Base-by-base conservation (phyloP, 1,140 invertebrate species). In the Aphelenchoides besseyi region DNA sequence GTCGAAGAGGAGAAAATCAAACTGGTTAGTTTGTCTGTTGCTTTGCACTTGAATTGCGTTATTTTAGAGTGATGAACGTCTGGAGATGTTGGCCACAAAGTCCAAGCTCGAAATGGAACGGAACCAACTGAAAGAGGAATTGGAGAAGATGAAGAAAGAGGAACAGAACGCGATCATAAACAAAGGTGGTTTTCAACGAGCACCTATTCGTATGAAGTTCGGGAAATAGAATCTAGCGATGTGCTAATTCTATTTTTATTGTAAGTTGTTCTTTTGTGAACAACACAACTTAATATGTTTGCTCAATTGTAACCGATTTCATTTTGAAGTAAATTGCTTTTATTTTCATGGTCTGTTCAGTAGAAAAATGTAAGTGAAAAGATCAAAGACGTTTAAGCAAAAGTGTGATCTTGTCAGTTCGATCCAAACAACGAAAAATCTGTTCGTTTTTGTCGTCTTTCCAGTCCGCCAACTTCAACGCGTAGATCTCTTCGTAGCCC, bases 381-480 rank as follows among this genome's bases (percentile, higher is more conserved):
- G 55, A 8, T 71, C 29, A 71, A n/a, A 71, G 68, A 1, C 3
- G 23, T 36, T 68, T 69, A 36, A 77, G 76, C 9, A 64, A 66
- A 16, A 77, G 35, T 2, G 62, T 68, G 9, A 70, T 36, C 32
- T 57, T 69, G n/a, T 74, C 69, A 29, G 76, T 77, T 18, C 61
- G 41, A 52, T 77, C 76, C 52, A 59, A 26, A 33, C 76, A 79
- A 8, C 52, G 30, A 54, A 77, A 80, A 29, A 77, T 75, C 54
- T 76, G 76, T 61, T 74, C 33, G 12, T 69, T 73, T 37, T 69
- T 61, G 36, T 70, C 36, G 33, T 75, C 68, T 37, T 68, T 64
- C 71, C 71, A 77, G 26, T 77, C 57, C 30, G 52, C 26, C 37
- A 71, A 72, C 26, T 48, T 28, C 16, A 77, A 55, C 37, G 79